Percentiles rank a stretch among this genome's conserved stretches.
Evolutionary conservation across 2,113 vertebrate species (phyloP).

Genomic region (Bagarius yarrelli): DNA sequence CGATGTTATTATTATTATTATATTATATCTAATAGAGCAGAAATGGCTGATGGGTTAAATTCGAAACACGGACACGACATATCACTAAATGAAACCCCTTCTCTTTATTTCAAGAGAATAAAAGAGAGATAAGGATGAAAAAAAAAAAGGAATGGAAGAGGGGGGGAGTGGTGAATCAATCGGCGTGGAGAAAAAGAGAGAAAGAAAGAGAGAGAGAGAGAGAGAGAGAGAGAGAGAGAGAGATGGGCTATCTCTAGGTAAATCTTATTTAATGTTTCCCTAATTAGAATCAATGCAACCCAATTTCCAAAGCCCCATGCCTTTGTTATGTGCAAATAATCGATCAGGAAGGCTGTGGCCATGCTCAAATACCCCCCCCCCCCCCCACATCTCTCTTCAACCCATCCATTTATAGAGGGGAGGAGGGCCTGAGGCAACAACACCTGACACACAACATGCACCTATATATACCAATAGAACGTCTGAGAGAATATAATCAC

Average conservation of each 20-base stretch:
- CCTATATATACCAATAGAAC: too few relatives aligned
- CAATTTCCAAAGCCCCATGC: slow-evolving; percentile 82
- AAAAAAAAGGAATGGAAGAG: too few relatives aligned
- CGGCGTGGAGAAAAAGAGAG: slow-evolving; percentile 48
- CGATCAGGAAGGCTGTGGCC: slow-evolving; percentile 73
- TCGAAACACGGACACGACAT: slow-evolving; percentile 29
- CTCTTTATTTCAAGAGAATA: slow-evolving; percentile 19
- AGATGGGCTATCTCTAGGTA: slow-evolving; percentile 78
- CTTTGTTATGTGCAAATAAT: slow-evolving; percentile 81
- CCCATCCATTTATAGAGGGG: slow-evolving; percentile 23
- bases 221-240: slow-evolving; percentile 67
- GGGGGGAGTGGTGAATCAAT: slow-evolving; percentile 46
- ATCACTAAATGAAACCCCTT: slow-evolving; percentile 55
- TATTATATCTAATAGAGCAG: neutral
- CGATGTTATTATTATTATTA: neutral
- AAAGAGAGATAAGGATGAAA: slow-evolving; percentile 22
- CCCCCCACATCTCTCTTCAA: neutral
- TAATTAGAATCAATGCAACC: slow-evolving; percentile 99
- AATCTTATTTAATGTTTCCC: slow-evolving; percentile 96
- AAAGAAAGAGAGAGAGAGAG: slow-evolving; percentile 50
- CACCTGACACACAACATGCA: slow-evolving; percentile 3
- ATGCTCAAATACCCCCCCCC: slow-evolving; percentile 34
- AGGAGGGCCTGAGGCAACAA: neutral
- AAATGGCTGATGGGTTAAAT: slow-evolving; percentile 26
- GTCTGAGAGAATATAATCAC: neutral